Percentiles rank a stretch among this genome's conserved stretches.
phyloP scores from a whole-genome alignment of 2,888 invertebrate genomes.

The Drosophila macrothrix region DNA sequence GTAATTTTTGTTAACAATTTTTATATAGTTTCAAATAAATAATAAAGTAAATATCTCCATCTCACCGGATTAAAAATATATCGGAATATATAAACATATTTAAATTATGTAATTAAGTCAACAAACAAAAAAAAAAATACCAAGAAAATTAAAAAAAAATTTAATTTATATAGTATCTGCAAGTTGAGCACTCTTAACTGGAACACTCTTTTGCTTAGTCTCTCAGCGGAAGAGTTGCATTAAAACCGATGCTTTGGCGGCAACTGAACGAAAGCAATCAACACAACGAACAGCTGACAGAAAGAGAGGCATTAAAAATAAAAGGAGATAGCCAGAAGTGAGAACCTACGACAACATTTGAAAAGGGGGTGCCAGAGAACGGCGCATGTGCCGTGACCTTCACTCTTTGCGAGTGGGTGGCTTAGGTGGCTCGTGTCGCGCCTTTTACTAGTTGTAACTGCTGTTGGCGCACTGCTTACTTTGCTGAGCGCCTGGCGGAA shows the following conservation, averaged over 20 bases:
- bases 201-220: neutral
- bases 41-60: neutral
- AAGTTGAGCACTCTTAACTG: neutral
- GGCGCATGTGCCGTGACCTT: conserved; percentile 83
- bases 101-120: neutral
- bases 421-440: neutral
- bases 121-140: too few relatives aligned
- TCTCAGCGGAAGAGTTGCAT: conserved; percentile 41
- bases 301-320: neutral
- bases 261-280: conserved; percentile 59
- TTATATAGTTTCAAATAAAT: too few relatives aligned
- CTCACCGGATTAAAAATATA: neutral
- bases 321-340: neutral
- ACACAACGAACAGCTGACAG: conserved; percentile 56
- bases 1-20: neutral
- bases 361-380: conserved; percentile 18
- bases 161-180: neutral
- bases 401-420: conserved; percentile 35
- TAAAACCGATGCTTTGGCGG: conserved; percentile 20
- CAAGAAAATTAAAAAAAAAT: neutral
- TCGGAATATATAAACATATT: neutral
- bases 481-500: conserved; percentile 70
- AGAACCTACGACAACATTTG: conserved; percentile 75
- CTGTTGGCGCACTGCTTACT: neutral
- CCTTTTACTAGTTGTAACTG: conserved; percentile 25